Evolutionary conservation across 1,140 invertebrate genomes (phyloP), one percentile per base, ranked within the genome.

Genomic region (Drosophila sucinea): DNA sequence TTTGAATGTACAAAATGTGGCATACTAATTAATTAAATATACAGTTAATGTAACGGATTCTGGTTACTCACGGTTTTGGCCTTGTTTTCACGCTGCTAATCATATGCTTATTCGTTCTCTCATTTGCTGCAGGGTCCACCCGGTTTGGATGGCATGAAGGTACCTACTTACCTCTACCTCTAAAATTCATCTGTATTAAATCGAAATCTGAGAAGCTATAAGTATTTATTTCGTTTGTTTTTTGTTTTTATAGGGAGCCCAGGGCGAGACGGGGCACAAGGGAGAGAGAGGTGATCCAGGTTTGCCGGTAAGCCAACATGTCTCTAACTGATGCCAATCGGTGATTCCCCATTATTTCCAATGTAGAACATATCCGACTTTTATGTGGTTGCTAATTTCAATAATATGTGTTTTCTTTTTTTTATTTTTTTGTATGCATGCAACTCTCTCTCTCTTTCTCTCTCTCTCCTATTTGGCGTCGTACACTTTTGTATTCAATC

Each of bases 281-380:
- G 97, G 97, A 70, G 97, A 98, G 93, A 94, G 97, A 70, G 97
- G 97, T 54, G 97, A 98, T 93, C 96, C 97, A 65, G 97, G 97
- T 82, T 93, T 98, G 92, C 97, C 97, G 91, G 97, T 98, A 95
- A 94, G 96, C 95, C 90, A 17, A 54, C 63, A 76, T 29, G 8
- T 10, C 23, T 5, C 27, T 29, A n/a, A 1, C 11, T 10, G 27
- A 25, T n/a, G 17, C 1, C 1, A 23, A 25, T 38, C n/a, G 27
- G 7, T 58, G 33, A 27, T 11, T 30, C 29, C 40, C 6, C 25
- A 35, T 40, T 40, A 33, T 33, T 44, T 65, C 44, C 10, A 40
- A 62, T 60, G 55, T 66, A 73, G 60, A 38, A 72, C 3, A 54
- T 64, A 65, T 57, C 70, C 68, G 63, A 73, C 77, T 73, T 73